Conservation (phyloP, 2,113 vertebrate species). For the Pteronura brasiliensis region DNA sequence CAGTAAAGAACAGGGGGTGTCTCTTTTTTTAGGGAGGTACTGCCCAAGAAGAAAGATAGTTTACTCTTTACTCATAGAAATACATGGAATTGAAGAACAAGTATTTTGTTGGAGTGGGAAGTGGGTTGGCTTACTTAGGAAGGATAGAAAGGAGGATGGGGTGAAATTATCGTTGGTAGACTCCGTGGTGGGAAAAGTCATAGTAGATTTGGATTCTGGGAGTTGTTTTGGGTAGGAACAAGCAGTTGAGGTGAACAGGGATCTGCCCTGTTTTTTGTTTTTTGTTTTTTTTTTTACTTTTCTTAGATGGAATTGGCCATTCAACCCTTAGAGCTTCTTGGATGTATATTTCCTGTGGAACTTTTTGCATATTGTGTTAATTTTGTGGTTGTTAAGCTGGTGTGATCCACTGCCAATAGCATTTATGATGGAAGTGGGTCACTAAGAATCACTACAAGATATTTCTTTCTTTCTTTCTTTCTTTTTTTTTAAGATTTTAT, state of each 20-base stretch:
- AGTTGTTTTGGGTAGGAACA: background rate
- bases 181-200: background rate
- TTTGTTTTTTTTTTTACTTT: background rate
- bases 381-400: background rate
- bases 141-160: background rate
- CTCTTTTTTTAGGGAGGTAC: background rate
- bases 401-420: background rate
- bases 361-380: background rate
- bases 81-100: background rate
- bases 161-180: background rate
- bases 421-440: background rate
- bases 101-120: background rate
- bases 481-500: too few relatives aligned
- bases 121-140: background rate
- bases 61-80: background rate
- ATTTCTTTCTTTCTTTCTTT: background rate
- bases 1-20: background rate
- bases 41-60: background rate
- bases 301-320: background rate
- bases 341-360: background rate
- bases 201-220: background rate
- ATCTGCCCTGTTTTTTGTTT: background rate
- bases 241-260: background rate
- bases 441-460: background rate
- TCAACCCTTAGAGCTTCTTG: background rate